phyloP scores from a whole-genome alignment of 2,797 vertebrate species.

The Euthynnus affinis region DNA sequence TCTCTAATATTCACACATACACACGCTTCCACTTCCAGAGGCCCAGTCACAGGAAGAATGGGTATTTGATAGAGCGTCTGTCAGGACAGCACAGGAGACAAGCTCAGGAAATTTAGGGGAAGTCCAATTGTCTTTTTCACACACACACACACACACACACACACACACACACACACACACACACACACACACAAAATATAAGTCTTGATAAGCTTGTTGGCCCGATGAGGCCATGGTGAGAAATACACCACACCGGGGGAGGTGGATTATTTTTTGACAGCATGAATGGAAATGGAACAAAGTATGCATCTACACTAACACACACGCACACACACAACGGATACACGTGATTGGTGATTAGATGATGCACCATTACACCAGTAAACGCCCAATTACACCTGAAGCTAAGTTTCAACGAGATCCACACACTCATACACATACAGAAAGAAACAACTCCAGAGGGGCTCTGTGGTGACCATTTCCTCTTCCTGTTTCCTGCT shows the following conservation, averaged over 20 bases:
- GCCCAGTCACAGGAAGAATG: conserved; percentile 69
- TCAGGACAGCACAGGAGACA: conserved; percentile 26
- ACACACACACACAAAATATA: conserved; percentile 22
- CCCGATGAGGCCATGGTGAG: not conserved
- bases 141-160: conserved; percentile 30
- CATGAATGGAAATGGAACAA: not conserved
- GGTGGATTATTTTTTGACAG: conserved; percentile 31
- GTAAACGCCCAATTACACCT: conserved; percentile 24
- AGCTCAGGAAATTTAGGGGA: conserved; percentile 60
- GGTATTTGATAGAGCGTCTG: conserved; percentile 44
- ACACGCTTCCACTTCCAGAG: conserved; percentile 42
- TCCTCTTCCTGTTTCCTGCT: conserved; percentile 82
- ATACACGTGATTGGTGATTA: not conserved
- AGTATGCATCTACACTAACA: not conserved
- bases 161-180: conserved; percentile 29
- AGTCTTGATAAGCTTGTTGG: conserved; percentile 16
- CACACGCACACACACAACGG: not conserved
- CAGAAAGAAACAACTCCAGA: conserved; percentile 27
- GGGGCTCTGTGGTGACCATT: conserved; percentile 58
- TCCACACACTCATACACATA: conserved; percentile 16
- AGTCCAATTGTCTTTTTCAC: conserved; percentile 57
- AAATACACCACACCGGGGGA: conserved; percentile 8
- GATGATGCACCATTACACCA: not conserved
- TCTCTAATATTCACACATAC: conserved; percentile 11
- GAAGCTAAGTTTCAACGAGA: conserved; percentile 32